Conservation (phyloP, 2,888 invertebrate species). For the Dolomedes plantarius region DNA sequence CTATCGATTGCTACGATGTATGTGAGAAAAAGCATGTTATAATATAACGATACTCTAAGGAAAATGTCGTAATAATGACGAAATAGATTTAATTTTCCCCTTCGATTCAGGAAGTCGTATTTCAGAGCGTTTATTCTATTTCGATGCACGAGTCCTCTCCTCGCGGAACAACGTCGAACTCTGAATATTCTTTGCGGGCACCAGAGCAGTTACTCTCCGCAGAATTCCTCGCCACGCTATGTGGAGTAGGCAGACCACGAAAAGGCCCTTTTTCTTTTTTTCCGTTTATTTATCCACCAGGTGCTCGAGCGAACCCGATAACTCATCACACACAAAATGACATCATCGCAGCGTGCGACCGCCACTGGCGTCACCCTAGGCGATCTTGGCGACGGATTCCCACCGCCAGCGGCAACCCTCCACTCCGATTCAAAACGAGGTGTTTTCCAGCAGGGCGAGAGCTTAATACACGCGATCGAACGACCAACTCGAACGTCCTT, state of each 20-base stretch:
- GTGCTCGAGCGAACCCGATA: background rate
- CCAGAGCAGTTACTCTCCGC: background rate
- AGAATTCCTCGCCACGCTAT: background rate
- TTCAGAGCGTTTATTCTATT: no score
- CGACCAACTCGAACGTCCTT: background rate
- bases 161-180: no score
- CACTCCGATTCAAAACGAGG: conserved; percentile 34
- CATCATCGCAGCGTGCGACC: conserved; percentile 6
- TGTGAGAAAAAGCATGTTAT: no score
- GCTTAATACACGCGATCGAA: conserved; percentile 46
- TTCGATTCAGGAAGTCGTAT: no score
- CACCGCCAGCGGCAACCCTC: conserved; percentile 29
- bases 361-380: conserved; percentile 18
- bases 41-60: no score
- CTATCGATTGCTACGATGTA: no score
- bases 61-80: no score
- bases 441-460: conserved; percentile 15
- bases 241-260: background rate
- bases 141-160: no score
- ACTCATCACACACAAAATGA: background rate
- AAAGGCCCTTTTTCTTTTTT: background rate
- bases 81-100: no score
- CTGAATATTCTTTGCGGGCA: no score
- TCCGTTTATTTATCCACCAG: background rate
- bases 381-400: conserved; percentile 14